A percentile compares a stretch with the other conserved stretches of the same genome.
Evolutionary conservation across 2,797 vertebrate genomes (phyloP).

Genomic region (Myotis planiceps): DNA sequence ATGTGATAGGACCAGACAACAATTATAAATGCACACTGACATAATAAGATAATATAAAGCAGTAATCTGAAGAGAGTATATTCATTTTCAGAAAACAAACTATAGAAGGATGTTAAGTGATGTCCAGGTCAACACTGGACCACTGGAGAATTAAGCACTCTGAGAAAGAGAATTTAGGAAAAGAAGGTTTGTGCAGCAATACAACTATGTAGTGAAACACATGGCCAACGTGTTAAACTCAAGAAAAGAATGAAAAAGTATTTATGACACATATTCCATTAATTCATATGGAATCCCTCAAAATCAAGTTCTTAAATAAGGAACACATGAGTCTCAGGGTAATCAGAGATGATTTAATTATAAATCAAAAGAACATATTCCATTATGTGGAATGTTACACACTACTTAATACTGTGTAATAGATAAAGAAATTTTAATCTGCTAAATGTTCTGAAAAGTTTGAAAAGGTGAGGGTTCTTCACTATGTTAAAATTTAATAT

Average conservation of each 20-base stretch:
- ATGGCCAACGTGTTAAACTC: not conserved
- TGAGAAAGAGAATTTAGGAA: not conserved
- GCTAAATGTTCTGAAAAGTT: not conserved
- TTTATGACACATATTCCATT: not conserved
- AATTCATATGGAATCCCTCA: not conserved
- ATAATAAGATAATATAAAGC: not conserved
- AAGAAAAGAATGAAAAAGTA: not conserved
- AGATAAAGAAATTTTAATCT: not conserved
- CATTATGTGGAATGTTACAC: not conserved
- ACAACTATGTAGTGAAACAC: not conserved
- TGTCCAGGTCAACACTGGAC: not conserved
- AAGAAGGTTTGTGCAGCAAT: not conserved
- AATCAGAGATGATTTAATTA: slow-evolving; percentile 1
- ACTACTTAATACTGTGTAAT: not conserved
- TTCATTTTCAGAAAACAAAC: not conserved
- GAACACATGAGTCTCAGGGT: not conserved
- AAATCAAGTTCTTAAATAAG: slow-evolving; percentile 24
- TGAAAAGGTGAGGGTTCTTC: not conserved
- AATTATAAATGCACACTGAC: not conserved
- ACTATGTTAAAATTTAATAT: not conserved
- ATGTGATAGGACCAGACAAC: not conserved
- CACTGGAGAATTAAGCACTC: not conserved
- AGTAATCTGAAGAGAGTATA: not conserved
- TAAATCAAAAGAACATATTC: slow-evolving; percentile 40
- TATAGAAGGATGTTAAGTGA: not conserved